Evolutionary conservation across 2,113 vertebrate genomes (phyloP).

Genomic region (Chaetodon auriga): DNA sequence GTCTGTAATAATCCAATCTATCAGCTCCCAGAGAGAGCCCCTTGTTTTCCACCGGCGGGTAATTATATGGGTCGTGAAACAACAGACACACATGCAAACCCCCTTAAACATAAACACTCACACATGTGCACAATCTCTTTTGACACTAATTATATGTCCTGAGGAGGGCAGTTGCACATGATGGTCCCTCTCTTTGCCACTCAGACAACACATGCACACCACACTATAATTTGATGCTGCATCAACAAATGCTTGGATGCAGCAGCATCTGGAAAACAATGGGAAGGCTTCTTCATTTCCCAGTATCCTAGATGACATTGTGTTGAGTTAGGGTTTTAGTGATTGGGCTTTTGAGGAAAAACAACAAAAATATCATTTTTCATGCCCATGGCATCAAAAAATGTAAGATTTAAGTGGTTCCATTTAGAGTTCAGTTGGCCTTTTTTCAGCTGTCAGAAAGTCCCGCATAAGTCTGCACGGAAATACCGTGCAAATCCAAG

Average conservation of each 20-base stretch:
- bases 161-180: constrained; percentile 22
- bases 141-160: constrained; percentile 69
- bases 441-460: neutral
- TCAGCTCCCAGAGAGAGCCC: constrained; percentile 24
- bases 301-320: neutral
- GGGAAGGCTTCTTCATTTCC: constrained; percentile 6
- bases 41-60: constrained; percentile 13
- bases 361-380: rapidly evolving
- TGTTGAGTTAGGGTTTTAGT: neutral
- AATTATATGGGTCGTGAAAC: constrained; percentile 55
- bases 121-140: constrained; percentile 31
- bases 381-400: neutral
- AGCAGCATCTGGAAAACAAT: constrained; percentile 53
- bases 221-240: constrained; percentile 64
- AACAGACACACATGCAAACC: constrained; percentile 38
- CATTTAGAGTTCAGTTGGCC: neutral
- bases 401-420: neutral
- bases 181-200: constrained; percentile 22
- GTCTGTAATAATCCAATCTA: constrained; percentile 55
- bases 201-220: constrained; percentile 37
- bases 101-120: constrained; percentile 34
- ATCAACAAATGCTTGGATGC: constrained; percentile 65
- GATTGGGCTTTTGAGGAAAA: constrained; percentile 12
- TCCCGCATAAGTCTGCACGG: neutral
- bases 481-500: neutral